phyloP scores from a whole-genome alignment of 2,888 invertebrate species.

The Mystacides longicornis region DNA sequence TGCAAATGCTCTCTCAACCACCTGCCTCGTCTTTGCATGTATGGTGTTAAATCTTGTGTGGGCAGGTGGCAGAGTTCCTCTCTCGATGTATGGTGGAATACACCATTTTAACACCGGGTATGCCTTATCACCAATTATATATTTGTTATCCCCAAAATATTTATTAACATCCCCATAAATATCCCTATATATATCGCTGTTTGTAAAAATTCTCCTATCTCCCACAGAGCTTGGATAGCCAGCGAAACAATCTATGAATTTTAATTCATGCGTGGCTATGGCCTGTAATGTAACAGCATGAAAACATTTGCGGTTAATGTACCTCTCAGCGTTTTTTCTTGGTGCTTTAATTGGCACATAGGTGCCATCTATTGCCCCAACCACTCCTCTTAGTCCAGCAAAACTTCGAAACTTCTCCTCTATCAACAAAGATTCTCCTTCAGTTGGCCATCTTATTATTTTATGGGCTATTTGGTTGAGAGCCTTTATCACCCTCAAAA shows the following conservation, averaged over 20 bases:
- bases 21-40: not conserved
- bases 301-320: not conserved
- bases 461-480: not conserved
- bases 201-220: not conserved
- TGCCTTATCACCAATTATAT: not conserved
- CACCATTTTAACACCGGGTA: not conserved
- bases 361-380: not conserved
- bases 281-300: not conserved
- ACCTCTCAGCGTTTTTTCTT: not conserved
- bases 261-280: not conserved
- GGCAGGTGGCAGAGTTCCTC: not conserved
- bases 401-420: not conserved
- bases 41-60: not conserved
- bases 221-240: not conserved
- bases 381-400: not conserved
- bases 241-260: not conserved
- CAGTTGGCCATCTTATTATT: not conserved
- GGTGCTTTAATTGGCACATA: not conserved
- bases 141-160: not conserved
- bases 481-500: not conserved
- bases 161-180: not conserved
- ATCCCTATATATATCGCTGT: not conserved
- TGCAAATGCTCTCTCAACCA: not conserved
- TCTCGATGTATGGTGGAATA: not conserved
- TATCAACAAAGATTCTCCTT: not conserved